These are phyloP conservation scores for Tricholaema leucomelas DNA, from an alignment of 2,113 vertebrate species.

Conservation along the genomic window DNA sequence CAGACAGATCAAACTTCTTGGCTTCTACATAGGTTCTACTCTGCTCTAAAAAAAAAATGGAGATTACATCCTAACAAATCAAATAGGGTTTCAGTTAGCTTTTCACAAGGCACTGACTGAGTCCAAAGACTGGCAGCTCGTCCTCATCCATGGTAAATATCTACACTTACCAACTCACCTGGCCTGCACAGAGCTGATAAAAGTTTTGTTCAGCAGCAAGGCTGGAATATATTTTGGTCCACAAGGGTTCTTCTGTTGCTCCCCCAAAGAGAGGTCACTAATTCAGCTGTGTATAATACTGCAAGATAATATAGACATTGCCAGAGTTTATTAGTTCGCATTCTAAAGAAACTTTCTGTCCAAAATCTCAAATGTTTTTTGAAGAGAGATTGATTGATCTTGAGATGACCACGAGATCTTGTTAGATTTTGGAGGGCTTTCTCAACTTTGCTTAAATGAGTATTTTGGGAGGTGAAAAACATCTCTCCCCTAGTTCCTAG, in stretches of 20 bases:
- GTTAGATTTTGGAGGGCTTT: background rate
- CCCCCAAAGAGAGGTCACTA: background rate
- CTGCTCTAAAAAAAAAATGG: background rate
- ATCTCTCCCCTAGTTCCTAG: background rate
- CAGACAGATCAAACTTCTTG: background rate
- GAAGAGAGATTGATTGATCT: background rate
- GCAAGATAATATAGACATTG: background rate
- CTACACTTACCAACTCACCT: background rate
- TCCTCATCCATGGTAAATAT: background rate
- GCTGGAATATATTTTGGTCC: background rate
- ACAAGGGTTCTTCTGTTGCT: background rate
- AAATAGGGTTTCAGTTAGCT: background rate
- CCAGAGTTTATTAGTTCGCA: background rate
- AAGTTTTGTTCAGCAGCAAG: background rate
- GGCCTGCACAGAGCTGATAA: background rate
- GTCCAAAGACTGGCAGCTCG: background rate
- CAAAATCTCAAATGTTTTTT: background rate
- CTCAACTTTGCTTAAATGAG: background rate
- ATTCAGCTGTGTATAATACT: background rate
- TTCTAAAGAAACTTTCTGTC: background rate
- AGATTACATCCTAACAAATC: background rate
- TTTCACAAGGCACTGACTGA: background rate
- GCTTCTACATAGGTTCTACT: background rate
- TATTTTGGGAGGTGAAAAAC: background rate
- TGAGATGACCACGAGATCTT: background rate